Conservation (phyloP, 2,888 invertebrate species). For the Aquatica leii region DNA sequence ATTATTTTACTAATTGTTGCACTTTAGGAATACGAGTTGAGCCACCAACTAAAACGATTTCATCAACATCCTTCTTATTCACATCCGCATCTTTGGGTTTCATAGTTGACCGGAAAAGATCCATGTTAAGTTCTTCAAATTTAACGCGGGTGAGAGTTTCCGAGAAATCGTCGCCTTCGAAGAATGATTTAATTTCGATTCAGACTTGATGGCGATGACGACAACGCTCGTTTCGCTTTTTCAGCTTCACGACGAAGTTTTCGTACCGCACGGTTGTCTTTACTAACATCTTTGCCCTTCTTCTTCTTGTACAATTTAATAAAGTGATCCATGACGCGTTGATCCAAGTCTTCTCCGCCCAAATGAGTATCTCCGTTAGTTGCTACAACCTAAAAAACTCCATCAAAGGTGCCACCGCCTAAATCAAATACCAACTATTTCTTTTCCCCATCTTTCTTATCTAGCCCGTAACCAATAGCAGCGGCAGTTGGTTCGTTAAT, state of each 20-base stretch:
- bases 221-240: constrained; percentile 95
- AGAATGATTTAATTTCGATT: constrained; percentile 99
- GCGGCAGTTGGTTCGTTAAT: constrained; percentile 99
- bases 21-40: constrained; percentile 99
- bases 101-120: constrained; percentile 88
- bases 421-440: constrained; percentile 98
- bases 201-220: constrained; percentile 94
- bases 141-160: constrained; percentile 98
- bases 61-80: constrained; percentile 97
- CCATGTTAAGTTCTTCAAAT: constrained; percentile 98
- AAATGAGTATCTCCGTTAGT: constrained; percentile 97
- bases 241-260: constrained; percentile 97
- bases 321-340: constrained; percentile 98
- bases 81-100: constrained; percentile 99
- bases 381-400: constrained; percentile 68
- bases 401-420: constrained; percentile 99
- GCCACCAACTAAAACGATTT: constrained; percentile 98
- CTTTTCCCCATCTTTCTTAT: constrained; percentile 97
- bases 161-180: constrained; percentile 97
- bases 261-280: constrained; percentile 94
- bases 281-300: constrained; percentile 96
- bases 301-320: constrained; percentile 98
- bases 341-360: constrained; percentile 99
- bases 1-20: constrained; percentile 91
- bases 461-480: constrained; percentile 95